Evolutionary conservation across 2,113 vertebrate genomes (phyloP), one percentile per base, ranked within the genome.

Genomic region (Vulpes vulpes): DNA sequence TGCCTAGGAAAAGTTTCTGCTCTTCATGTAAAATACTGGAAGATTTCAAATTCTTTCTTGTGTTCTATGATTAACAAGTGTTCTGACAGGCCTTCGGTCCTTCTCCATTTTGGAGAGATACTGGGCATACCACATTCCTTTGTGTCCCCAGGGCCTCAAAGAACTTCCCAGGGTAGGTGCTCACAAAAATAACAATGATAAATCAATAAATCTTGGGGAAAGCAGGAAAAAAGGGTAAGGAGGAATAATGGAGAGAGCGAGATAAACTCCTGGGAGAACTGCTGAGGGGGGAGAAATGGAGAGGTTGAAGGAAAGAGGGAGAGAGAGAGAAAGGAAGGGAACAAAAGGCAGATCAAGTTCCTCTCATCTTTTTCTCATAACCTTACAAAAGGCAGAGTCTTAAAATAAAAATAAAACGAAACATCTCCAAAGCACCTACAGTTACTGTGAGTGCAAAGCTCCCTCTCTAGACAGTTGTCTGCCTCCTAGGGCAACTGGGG

Each of bases 31-130:
- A 57, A 95, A 93, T 89, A 87, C 87, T 89, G 0, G 8, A 82
- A 60, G n/a, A 62, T 67, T 83, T 83, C 53, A 87, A 88, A 25
- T 96, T 94, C n/a, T 92, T 97, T 78, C 82, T 88, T 59, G 30
- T 64, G 53, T 92, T 93, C 82, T 71, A 78, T 57, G 8, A 91
- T 79, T 49, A 94, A 67, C 27, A 80, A 78, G 71, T 82, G 9
- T 76, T 90, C 84, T 97, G 71, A 67, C 25, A 93, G 94, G 19
- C 1, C 30, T 27, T 55, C 81, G 60, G 43, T 32, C 69, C 62
- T 35, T 91, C n/a, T 96, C 8, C 69, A 15, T 32, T 64, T 65
- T 91, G n/a, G 43, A 84, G 53, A 69, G 11, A 92, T 64, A 38
- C 30, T 51, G 32, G 60, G 5, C 3, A 22, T 43, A 19, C 59